Evolutionary conservation across 2,113 vertebrate genomes (phyloP).

Genomic region (Zosterops lateralis): DNA sequence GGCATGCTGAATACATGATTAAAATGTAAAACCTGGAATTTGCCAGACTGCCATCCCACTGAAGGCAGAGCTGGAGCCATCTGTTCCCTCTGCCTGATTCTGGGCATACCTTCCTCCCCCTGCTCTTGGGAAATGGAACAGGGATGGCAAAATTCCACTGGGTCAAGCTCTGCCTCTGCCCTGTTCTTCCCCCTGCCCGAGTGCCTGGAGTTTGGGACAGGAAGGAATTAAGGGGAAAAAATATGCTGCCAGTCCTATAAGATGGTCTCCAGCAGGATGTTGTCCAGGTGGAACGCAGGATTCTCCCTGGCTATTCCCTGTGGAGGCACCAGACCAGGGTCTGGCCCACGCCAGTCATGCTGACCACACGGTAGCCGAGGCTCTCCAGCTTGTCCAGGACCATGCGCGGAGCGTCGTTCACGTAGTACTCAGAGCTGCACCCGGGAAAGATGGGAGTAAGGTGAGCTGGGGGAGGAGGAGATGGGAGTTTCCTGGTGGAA

Average conservation of each 20-base stretch:
- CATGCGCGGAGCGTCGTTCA: conserved; percentile 87
- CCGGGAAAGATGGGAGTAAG: neutral
- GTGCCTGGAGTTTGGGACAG: neutral
- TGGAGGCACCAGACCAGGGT: conserved; percentile 98
- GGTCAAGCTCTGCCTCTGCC: neutral
- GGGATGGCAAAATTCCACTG: neutral
- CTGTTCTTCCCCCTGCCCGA: rapidly evolving
- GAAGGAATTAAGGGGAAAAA: neutral
- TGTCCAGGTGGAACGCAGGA: rapidly evolving
- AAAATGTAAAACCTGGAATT: neutral
- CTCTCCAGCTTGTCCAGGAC: conserved; percentile 93
- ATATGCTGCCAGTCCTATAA: neutral
- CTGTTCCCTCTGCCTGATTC: neutral
- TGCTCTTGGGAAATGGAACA: neutral
- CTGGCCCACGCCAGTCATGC: conserved; percentile 96
- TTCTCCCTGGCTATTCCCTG: conserved; percentile 70
- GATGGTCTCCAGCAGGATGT: neutral
- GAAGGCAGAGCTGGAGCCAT: neutral
- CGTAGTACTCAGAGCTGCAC: conserved; percentile 89
- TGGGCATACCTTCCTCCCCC: neutral
- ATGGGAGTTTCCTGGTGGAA: neutral
- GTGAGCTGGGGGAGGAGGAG: neutral
- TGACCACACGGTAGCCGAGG: conserved; percentile 84
- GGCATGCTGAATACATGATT: neutral
- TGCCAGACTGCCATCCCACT: neutral